Evolutionary conservation across 2,797 vertebrate genomes (phyloP).

Genomic region (Pachyuromys duprasi): DNA sequence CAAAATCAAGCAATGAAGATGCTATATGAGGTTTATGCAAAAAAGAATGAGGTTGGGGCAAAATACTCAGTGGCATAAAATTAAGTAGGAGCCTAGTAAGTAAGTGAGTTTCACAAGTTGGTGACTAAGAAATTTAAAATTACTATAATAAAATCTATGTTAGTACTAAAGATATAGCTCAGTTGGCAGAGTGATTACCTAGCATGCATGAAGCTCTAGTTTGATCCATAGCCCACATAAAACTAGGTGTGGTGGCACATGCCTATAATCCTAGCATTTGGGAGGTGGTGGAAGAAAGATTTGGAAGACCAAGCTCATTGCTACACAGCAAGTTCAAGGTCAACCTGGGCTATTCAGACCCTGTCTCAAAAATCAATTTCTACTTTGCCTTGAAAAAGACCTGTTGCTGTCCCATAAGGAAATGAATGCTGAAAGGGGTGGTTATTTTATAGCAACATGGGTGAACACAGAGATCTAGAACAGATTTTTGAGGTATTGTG

Average conservation of each 20-base stretch:
- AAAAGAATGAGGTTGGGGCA: background rate
- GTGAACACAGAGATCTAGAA: background rate
- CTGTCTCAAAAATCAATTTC: background rate
- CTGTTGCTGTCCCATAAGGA: background rate
- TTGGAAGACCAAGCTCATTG: background rate
- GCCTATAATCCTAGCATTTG: background rate
- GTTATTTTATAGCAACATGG: background rate
- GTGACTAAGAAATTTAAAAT: background rate
- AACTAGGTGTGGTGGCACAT: background rate
- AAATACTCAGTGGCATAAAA: background rate
- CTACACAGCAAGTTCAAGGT: background rate
- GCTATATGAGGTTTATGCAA: background rate
- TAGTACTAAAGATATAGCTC: background rate
- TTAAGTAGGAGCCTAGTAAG: constrained; percentile 8
- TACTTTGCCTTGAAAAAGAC: constrained; percentile 16
- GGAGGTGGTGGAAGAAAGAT: background rate
- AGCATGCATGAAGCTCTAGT: background rate
- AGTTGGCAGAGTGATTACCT: background rate
- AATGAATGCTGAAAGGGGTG: background rate
- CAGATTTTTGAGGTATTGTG: background rate
- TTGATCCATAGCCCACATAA: background rate
- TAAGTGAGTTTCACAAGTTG: constrained; percentile 6
- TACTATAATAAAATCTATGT: background rate
- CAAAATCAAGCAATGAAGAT: constrained; percentile 29
- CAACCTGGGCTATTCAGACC: background rate